Conservation (phyloP, 2,113 vertebrate genomes). For the Hassar affinis region DNA sequence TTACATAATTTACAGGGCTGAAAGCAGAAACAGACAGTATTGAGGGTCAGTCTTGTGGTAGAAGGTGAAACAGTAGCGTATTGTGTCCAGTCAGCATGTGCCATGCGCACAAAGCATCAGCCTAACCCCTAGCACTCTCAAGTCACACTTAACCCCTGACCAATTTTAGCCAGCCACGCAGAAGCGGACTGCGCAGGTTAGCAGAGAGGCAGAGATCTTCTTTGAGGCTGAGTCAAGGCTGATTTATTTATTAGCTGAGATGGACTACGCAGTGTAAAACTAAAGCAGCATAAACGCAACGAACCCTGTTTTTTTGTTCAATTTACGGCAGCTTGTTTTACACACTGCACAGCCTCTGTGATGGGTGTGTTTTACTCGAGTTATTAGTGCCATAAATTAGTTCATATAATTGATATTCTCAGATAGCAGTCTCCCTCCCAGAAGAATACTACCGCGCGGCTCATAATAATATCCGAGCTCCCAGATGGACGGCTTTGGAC, state of each 20-base stretch:
- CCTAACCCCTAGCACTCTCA: constrained; percentile 45
- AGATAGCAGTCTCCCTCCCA: constrained; percentile 49
- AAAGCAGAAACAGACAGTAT: constrained; percentile 13
- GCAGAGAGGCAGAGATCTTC: constrained; percentile 61
- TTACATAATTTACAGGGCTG: constrained; percentile 74
- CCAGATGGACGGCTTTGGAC: constrained; percentile 51
- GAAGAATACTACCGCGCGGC: constrained; percentile 35
- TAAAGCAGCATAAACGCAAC: background rate
- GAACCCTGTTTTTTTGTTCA: background rate
- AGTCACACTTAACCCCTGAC: constrained; percentile 38
- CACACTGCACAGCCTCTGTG: constrained; percentile 24
- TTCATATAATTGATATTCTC: constrained; percentile 51
- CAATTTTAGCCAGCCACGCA: constrained; percentile 53
- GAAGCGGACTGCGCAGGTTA: constrained; percentile 62
- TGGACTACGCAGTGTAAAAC: constrained; percentile 43
- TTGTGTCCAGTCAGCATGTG: constrained; percentile 63
- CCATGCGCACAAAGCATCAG: constrained; percentile 60
- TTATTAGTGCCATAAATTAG: constrained; percentile 54
- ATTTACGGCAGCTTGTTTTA: constrained; percentile 4
- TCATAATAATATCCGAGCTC: constrained; percentile 53
- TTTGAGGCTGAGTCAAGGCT: constrained; percentile 64
- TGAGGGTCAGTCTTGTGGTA: constrained; percentile 41
- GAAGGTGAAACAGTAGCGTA: background rate
- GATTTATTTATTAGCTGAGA: constrained; percentile 75
- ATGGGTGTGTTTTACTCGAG: constrained; percentile 47